Evolutionary conservation across 2,888 invertebrate species (phyloP).

Genomic region (Plagodis dolabraria): DNA sequence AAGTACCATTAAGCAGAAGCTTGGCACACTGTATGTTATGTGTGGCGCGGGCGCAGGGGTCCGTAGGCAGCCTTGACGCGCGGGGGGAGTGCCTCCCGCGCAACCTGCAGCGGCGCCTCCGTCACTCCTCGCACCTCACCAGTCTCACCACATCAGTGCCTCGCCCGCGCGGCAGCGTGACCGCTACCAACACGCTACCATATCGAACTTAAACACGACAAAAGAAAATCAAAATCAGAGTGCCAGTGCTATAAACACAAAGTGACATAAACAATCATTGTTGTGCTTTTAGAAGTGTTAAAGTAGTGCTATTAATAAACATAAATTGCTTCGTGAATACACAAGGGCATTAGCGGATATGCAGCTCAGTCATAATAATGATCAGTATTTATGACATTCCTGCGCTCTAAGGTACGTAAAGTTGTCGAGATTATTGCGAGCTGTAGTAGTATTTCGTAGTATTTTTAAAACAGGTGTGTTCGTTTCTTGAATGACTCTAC

Average conservation of each 20-base stretch:
- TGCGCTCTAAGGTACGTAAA: constrained; percentile 33
- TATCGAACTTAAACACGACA: constrained; percentile 40
- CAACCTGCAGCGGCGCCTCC: constrained; percentile 69
- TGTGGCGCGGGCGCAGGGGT: constrained; percentile 56
- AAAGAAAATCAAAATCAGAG: constrained; percentile 39
- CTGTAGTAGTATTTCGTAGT: constrained; percentile 40
- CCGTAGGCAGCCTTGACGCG: constrained; percentile 52
- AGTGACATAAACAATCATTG: constrained; percentile 62
- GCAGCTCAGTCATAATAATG: constrained; percentile 48
- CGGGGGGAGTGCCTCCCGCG: constrained; percentile 60
- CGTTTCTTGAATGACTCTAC: constrained; percentile 65
- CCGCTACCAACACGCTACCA: constrained; percentile 12
- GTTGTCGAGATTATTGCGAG: constrained; percentile 7
- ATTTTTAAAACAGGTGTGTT: constrained; percentile 56
- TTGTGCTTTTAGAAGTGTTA: constrained; percentile 54
- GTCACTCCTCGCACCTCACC: constrained; percentile 69
- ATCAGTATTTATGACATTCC: constrained; percentile 43
- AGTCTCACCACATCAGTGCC: constrained; percentile 62
- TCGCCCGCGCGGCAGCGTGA: constrained; percentile 60
- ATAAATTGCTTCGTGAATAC: constrained; percentile 42
- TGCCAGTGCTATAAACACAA: constrained; percentile 40
- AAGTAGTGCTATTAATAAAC: constrained; percentile 48
- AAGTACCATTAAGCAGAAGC: neutral
- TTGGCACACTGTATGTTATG: constrained; percentile 17
- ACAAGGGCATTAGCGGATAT: constrained; percentile 63